These are phyloP conservation scores for Natrix natrix DNA, from an alignment of 2,797 vertebrate species.

Conservation along the genomic window DNA sequence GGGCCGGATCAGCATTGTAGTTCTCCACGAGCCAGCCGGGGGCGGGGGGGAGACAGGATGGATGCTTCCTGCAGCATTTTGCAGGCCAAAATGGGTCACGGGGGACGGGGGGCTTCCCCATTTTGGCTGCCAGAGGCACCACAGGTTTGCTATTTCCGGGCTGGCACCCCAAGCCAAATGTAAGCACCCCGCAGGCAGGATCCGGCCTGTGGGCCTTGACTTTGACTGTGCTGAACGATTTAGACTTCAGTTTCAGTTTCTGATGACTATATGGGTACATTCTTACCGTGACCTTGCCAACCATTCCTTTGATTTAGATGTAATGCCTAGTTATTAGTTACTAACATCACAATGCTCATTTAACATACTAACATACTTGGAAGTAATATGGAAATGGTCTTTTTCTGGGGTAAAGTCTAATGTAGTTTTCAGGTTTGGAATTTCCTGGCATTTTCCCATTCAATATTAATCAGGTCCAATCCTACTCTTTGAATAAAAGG, in stretches of 20 bases:
- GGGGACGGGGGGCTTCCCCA: fast-evolving
- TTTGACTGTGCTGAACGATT: background rate
- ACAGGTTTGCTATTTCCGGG: too few species aligned
- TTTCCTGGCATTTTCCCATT: background rate
- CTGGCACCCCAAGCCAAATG: too few species aligned
- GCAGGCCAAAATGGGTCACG: too few species aligned
- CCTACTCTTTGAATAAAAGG: background rate
- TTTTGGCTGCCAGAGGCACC: too few species aligned
- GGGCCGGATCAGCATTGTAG: too few species aligned
- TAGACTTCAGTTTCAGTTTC: background rate
- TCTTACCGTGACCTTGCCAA: background rate
- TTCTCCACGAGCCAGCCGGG: fast-evolving
- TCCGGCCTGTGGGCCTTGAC: too few species aligned
- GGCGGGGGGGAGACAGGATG: too few species aligned
- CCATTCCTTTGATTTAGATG: background rate
- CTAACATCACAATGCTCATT: background rate
- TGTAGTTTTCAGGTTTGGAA: background rate
- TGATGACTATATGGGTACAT: background rate
- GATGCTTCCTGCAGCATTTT: too few species aligned
- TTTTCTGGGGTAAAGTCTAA: background rate
- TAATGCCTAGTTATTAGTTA: background rate
- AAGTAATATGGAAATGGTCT: background rate
- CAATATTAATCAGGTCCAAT: background rate
- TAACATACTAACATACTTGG: background rate
- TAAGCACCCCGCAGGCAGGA: too few species aligned